Percentiles rank a stretch among this genome's conserved stretches.
Conservation (phyloP, 2,797 vertebrate species). For the Tenualosa ilisha region DNA sequence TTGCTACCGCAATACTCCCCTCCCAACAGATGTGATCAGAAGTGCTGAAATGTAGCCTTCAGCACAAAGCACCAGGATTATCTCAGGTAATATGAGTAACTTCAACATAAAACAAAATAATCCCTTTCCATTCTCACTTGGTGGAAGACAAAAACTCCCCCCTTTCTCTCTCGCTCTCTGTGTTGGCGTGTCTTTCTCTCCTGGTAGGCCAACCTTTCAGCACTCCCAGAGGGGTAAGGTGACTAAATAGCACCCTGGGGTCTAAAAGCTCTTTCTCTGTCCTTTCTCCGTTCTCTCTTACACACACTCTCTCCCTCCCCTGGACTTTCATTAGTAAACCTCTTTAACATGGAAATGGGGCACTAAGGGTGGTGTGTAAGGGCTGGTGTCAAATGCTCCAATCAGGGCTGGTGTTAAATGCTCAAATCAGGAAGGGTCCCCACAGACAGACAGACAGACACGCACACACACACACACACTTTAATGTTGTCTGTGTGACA, state of each 20-base stretch:
- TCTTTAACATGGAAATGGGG: conserved; percentile 15
- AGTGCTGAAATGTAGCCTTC: not conserved
- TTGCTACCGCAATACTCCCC: not conserved
- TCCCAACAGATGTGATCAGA: not conserved
- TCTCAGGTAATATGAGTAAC: not conserved
- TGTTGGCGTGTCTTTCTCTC: not conserved
- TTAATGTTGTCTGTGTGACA: not conserved
- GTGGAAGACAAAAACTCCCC: not conserved
- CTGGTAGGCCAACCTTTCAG: conserved; percentile 13
- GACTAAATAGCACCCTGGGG: conserved; percentile 22
- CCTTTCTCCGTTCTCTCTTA: not conserved
- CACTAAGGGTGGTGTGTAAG: conserved; percentile 19
- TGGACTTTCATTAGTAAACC: conserved; percentile 12
- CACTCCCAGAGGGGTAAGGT: not conserved
- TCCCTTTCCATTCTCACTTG: conserved; percentile 8
- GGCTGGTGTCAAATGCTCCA: not conserved
- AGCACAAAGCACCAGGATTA: not conserved
- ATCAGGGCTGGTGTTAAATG: not conserved
- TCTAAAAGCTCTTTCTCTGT: conserved; percentile 19
- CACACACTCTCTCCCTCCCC: conserved; percentile 8
- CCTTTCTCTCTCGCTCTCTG: not conserved
- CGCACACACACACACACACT: conserved; percentile 20
- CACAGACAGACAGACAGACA: not conserved
- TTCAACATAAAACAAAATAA: not conserved
- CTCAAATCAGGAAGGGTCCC: not conserved